These are phyloP conservation scores for Enteromius afrohamiltoni DNA, from an alignment of 2,797 vertebrate genomes.

Conservation along the genomic window DNA sequence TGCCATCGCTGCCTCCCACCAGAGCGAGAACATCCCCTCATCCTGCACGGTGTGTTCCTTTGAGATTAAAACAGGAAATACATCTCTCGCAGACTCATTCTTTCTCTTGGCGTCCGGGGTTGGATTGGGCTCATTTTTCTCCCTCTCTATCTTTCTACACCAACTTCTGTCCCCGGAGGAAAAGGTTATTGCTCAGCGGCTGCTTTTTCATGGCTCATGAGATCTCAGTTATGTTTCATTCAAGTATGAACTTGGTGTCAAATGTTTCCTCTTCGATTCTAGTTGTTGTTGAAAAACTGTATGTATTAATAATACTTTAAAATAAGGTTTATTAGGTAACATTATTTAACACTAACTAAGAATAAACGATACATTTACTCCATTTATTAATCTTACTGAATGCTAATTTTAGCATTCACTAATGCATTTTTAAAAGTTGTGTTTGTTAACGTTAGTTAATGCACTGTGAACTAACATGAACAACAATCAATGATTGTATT, in stretches of 20 bases:
- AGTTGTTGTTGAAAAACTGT: not conserved
- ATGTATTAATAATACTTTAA: no score
- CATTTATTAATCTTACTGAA: no score
- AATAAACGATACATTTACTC: no score
- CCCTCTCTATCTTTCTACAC: not conserved
- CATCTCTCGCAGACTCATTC: slow-evolving; percentile 72
- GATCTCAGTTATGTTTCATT: slow-evolving; percentile 8
- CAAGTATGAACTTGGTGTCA: not conserved
- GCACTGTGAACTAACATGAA: no score
- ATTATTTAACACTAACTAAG: no score
- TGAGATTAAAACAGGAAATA: slow-evolving; percentile 70
- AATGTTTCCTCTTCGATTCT: not conserved
- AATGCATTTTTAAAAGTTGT: no score
- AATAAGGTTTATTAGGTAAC: no score
- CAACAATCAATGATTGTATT: no score
- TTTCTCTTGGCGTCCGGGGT: slow-evolving; percentile 45
- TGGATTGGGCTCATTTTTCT: slow-evolving; percentile 42
- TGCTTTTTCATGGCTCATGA: slow-evolving; percentile 26
- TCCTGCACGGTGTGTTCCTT: slow-evolving; percentile 58
- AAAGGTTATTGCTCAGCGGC: not conserved
- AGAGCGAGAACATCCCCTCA: slow-evolving; percentile 41
- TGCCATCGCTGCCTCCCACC: slow-evolving; percentile 62
- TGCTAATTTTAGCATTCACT: no score
- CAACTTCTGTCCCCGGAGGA: not conserved
- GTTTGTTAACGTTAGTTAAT: no score